phyloP scores from a whole-genome alignment of 2,113 vertebrate species.

The Rattus rattus region DNA sequence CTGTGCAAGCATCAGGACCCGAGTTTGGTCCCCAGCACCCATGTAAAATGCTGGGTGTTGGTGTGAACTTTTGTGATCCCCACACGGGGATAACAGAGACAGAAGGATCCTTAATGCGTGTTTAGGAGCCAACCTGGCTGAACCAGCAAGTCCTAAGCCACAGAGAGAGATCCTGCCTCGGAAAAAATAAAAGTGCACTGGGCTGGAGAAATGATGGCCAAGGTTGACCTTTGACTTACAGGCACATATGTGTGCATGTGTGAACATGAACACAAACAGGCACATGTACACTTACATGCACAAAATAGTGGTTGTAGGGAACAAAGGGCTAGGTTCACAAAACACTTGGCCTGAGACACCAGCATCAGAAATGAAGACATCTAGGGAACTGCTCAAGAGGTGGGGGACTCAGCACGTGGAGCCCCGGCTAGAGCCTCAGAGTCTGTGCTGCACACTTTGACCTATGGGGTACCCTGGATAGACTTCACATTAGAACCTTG shows the following conservation, averaged over 20 bases:
- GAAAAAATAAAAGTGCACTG: not conserved
- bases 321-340: not conserved
- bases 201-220: not conserved
- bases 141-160: not conserved
- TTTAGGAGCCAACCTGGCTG: not conserved
- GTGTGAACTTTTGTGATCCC: not conserved
- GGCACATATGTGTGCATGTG: not conserved
- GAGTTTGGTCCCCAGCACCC: not conserved
- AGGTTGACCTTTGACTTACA: not conserved
- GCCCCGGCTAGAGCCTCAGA: rapidly evolving
- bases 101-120: not conserved
- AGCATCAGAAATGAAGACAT: not conserved
- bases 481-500: rapidly evolving
- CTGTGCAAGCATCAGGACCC: not conserved
- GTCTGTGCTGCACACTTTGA: rapidly evolving
- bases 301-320: not conserved
- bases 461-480: not conserved
- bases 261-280: not conserved
- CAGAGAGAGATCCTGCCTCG: not conserved
- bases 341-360: rapidly evolving
- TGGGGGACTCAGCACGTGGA: rapidly evolving
- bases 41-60: not conserved
- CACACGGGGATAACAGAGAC: not conserved
- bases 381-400: rapidly evolving
- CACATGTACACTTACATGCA: not conserved